Evolutionary conservation across 1,140 invertebrate genomes (phyloP), one percentile per base, ranked within the genome.

Genomic region (Thaumetopoea pityocampa): DNA sequence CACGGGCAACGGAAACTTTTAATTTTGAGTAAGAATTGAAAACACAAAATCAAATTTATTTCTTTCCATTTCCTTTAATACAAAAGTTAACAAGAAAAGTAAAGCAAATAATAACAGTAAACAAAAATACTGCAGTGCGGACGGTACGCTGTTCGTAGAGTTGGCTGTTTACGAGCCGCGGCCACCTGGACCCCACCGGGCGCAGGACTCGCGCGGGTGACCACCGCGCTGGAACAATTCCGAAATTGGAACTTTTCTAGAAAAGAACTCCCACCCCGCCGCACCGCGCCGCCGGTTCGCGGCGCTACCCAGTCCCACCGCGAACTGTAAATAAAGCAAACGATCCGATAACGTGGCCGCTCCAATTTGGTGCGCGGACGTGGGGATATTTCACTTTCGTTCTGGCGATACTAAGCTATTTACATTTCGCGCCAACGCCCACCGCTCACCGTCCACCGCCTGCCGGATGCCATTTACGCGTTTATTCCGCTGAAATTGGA

Each of bases 231-330:
- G 47, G n/a, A n/a, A 67, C 56, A 67, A 64, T 57, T 67, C 54
- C 61, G 55, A 61, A 61, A 64, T 51, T 35, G 42, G 34, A 41
- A 52, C 40, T 35, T 57, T 48, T 38, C 46, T 49, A 47, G 51
- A 54, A 61, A 55, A 37, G 37, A 51, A 38, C 51, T 45, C 48
- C 45, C 28, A 10, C 33, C 36, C 35, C 29, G 4, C 9, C 3
- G 9, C 34, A 14, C 0, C 18, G 9, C 18, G 14, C 36, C 19
- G 19, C 20, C n/a, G n/a, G n/a, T 32, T 32, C 28, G 4, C 37
- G 32, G 32, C 19, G 30, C 32, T 40, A 35, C 40, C 29, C 37
- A 36, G 24, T 32, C 26, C 30, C 28, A 29, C 29, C 33, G 27
- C 33, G 45, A 30, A 53, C 49, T 41, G 51, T 51, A 53, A 40